phyloP scores from a whole-genome alignment of 2,888 invertebrate species.

The Choreutis nemorana region DNA sequence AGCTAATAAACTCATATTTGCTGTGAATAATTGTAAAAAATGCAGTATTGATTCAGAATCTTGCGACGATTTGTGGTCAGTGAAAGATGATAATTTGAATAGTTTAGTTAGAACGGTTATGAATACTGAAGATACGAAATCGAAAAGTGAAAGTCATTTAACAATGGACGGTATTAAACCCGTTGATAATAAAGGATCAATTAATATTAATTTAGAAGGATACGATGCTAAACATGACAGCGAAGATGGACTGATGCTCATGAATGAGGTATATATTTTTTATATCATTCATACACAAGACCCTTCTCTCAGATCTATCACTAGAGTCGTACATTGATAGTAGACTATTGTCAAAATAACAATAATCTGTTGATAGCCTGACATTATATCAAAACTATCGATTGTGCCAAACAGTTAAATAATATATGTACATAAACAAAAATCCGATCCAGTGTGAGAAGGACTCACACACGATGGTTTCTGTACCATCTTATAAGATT shows the following conservation, averaged over 20 bases:
- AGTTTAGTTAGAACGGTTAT: slow-evolving; percentile 25
- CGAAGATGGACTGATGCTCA: slow-evolving; percentile 21
- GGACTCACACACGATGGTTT: too few relatives aligned
- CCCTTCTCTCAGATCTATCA: too few relatives aligned
- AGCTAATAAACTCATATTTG: slow-evolving; percentile 8
- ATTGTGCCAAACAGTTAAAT: too few relatives aligned
- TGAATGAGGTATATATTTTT: slow-evolving; percentile 28
- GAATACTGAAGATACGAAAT: slow-evolving; percentile 18
- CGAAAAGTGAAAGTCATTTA: slow-evolving; percentile 10
- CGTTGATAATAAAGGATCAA: slow-evolving; percentile 13
- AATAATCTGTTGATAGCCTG: too few relatives aligned
- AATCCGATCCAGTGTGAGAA: too few relatives aligned
- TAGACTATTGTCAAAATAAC: too few relatives aligned
- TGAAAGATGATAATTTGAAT: slow-evolving; percentile 12
- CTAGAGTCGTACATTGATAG: too few relatives aligned
- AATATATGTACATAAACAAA: too few relatives aligned
- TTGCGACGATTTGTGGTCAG: slow-evolving; percentile 11
- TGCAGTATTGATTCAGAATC: slow-evolving; percentile 22
- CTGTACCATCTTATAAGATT: too few relatives aligned
- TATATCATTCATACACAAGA: too few relatives aligned
- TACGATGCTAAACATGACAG: slow-evolving; percentile 20
- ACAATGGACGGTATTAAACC: slow-evolving; percentile 16
- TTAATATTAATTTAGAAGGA: slow-evolving; percentile 27
- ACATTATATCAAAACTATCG: too few relatives aligned
- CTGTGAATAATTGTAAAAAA: slow-evolving; percentile 28